A percentile compares a stretch with the other conserved stretches of the same genome.
phyloP scores from a whole-genome alignment of 2,888 invertebrate species.

The Melinopterus prodromus region DNA sequence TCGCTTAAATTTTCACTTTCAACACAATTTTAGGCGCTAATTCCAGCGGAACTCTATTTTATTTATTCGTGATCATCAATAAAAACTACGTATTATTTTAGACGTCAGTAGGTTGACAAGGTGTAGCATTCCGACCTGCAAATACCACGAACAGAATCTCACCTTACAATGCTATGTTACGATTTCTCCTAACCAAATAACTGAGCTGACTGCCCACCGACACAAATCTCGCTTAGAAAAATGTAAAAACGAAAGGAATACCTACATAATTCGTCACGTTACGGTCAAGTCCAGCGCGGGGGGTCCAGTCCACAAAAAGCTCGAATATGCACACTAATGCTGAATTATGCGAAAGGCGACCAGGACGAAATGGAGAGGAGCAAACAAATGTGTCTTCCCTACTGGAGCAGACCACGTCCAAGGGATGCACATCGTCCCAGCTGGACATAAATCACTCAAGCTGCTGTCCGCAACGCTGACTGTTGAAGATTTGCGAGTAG shows the following conservation, averaged over 20 bases:
- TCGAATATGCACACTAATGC: constrained; percentile 14
- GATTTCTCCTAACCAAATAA: constrained; percentile 5
- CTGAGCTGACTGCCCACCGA: neutral
- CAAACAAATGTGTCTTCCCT: constrained; percentile 21
- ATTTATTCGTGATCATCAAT: no score
- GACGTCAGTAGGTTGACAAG: no score
- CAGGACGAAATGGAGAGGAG: constrained; percentile 17
- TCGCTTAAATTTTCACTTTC: no score
- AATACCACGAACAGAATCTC: neutral
- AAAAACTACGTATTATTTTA: no score
- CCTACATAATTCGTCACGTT: neutral
- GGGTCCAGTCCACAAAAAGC: neutral
- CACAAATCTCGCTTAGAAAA: neutral
- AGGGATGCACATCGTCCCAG: constrained; percentile 45
- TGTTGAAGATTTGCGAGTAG: constrained; percentile 62
- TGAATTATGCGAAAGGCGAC: constrained; percentile 20
- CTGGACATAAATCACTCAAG: constrained; percentile 60
- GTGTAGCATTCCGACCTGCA: no score
- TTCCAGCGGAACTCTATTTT: no score
- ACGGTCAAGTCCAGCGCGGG: neutral
- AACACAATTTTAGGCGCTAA: no score
- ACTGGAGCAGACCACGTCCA: constrained; percentile 14
- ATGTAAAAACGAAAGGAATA: neutral
- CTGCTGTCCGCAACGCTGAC: constrained; percentile 59
- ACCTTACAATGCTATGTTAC: neutral